These are phyloP conservation scores for Allobates femoralis DNA, from an alignment of 2,797 vertebrate species.

Conservation along the genomic window DNA sequence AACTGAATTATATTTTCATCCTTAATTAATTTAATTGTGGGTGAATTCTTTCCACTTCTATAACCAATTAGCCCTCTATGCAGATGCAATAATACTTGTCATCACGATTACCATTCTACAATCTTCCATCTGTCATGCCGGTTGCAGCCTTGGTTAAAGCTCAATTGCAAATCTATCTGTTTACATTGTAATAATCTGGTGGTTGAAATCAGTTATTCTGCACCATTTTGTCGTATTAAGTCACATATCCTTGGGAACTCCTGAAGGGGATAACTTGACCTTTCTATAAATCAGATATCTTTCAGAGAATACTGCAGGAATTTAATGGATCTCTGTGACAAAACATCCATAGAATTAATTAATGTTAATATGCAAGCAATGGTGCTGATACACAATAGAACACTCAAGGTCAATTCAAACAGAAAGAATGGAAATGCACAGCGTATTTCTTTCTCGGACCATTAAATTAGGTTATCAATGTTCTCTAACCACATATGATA, in stretches of 20 bases:
- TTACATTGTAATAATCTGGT: neutral
- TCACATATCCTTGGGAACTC: neutral
- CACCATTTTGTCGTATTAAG: slow-evolving; percentile 8
- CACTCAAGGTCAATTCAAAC: slow-evolving; percentile 7
- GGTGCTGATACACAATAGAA: slow-evolving; percentile 11
- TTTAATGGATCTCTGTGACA: slow-evolving; percentile 7
- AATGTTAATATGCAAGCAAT: slow-evolving; percentile 19
- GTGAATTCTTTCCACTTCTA: neutral
- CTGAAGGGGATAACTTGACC: slow-evolving; percentile 28
- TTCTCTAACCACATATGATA: neutral
- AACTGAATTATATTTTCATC: neutral
- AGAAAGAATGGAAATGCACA: neutral
- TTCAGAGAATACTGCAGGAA: neutral
- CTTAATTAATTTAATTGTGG: neutral
- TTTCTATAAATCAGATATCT: slow-evolving; percentile 19
- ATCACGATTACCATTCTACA: slow-evolving; percentile 4
- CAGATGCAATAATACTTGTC: neutral
- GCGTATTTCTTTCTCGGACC: neutral
- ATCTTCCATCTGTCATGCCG: slow-evolving; percentile 32
- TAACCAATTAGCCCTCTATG: neutral
- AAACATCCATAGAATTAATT: slow-evolving; percentile 24
- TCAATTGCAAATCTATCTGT: neutral
- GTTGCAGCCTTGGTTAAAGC: slow-evolving; percentile 9
- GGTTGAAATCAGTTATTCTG: neutral
- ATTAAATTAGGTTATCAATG: neutral